Conservation (phyloP, 2,113 vertebrate genomes). For the Jaculus jaculus region DNA sequence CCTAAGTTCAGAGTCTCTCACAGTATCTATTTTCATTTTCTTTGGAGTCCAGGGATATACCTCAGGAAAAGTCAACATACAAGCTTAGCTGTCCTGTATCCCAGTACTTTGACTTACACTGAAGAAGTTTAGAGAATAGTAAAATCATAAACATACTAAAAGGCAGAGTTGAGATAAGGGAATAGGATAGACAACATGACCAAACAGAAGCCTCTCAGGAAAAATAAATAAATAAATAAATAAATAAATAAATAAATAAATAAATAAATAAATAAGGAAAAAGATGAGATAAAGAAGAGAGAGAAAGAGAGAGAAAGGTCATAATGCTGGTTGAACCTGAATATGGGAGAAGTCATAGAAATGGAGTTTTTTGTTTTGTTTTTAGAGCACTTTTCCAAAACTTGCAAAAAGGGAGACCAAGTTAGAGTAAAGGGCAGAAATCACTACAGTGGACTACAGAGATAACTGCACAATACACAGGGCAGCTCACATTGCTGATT, state of each 20-base stretch:
- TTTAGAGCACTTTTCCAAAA: neutral
- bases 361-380: neutral
- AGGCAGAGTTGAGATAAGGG: neutral
- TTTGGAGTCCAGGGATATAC: neutral
- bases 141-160: neutral
- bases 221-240: no score
- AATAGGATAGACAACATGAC: neutral
- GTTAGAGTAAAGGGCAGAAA: neutral
- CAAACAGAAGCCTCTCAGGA: neutral
- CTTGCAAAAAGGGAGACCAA: neutral
- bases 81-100: neutral
- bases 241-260: no score
- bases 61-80: neutral
- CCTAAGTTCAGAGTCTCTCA: neutral
- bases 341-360: neutral
- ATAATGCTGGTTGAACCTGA: neutral
- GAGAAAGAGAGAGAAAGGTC: neutral
- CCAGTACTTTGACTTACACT: neutral
- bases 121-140: neutral
- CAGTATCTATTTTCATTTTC: neutral
- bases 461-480: rapidly evolving
- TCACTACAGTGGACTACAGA: neutral
- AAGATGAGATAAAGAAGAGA: neutral
- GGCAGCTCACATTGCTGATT: rapidly evolving
- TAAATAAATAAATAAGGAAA: no score